These are phyloP conservation scores for Epinephelus lanceolatus DNA, from an alignment of 2,113 vertebrate species.

Conservation along the genomic window DNA sequence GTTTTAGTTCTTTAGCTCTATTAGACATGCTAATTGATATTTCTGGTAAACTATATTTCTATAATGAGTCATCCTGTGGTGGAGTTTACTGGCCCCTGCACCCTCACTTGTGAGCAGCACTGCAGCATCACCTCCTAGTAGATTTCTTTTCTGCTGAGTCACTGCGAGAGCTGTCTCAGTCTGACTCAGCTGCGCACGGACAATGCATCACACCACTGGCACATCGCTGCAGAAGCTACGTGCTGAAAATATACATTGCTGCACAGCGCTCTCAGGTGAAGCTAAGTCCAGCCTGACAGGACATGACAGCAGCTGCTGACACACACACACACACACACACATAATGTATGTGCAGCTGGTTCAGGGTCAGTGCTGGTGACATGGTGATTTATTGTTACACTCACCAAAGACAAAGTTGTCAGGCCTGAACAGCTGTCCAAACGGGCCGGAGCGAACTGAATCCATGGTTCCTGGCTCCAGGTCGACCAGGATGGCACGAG, in stretches of 20 bases:
- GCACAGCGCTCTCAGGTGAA: conserved; percentile 16
- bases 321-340: neutral
- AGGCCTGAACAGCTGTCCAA: conserved; percentile 86
- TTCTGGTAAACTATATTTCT: too few species aligned
- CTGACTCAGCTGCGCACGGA: conserved; percentile 53
- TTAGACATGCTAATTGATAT: neutral
- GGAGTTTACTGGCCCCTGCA: neutral
- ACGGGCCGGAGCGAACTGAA: conserved; percentile 85
- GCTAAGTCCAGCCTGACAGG: conserved; percentile 16
- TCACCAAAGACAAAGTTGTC: conserved; percentile 88
- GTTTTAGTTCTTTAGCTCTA: neutral
- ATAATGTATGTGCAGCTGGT: neutral
- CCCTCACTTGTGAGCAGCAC: conserved; percentile 36
- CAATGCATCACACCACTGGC: conserved; percentile 40
- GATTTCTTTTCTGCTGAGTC: conserved; percentile 63
- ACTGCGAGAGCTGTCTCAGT: conserved; percentile 42
- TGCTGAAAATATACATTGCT: conserved; percentile 12
- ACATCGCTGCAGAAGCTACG: conserved; percentile 38
- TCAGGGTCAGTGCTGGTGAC: conserved; percentile 3
- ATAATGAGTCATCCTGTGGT: neutral
- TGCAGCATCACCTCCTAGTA: conserved; percentile 44
- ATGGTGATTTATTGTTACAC: conserved; percentile 27
- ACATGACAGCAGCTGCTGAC: conserved; percentile 43
- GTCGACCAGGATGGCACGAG: conserved; percentile 85
- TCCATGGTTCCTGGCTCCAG: conserved; percentile 87